Evolutionary conservation across 2,113 vertebrate species (phyloP).

Genomic region (Spea bombifrons): DNA sequence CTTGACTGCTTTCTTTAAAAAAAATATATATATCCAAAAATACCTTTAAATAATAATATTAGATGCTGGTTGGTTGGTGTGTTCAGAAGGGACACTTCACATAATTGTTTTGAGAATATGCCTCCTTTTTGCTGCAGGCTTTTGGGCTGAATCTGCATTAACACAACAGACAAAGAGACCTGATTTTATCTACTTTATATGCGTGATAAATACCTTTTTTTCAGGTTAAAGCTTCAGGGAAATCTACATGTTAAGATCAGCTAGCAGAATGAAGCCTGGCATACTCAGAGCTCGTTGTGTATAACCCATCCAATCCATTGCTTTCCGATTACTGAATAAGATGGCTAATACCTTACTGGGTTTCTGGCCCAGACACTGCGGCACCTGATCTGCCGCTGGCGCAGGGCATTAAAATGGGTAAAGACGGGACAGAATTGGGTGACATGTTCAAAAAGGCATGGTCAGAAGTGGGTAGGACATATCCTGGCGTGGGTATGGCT

Average conservation of each 20-base stretch:
- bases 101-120: conserved; percentile 17
- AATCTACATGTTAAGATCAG: neutral
- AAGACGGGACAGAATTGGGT: too few species aligned
- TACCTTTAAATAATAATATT: neutral
- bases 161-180: neutral
- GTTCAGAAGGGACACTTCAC: neutral
- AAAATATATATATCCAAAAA: too few species aligned
- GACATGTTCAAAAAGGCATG: too few species aligned
- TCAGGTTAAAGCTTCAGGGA: neutral
- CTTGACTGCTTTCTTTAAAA: neutral
- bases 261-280: neutral
- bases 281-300: neutral
- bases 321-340: neutral
- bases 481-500: too few species aligned
- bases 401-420: too few species aligned
- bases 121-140: conserved; percentile 14
- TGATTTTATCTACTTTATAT: neutral
- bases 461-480: too few species aligned
- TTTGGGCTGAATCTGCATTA: neutral
- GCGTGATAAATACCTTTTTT: conserved; percentile 3
- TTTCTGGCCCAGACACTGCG: too few species aligned
- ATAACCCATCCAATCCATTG: neutral
- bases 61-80: neutral
- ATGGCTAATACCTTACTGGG: neutral
- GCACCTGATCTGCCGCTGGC: too few species aligned